Conservation (phyloP, 2,797 vertebrate species). For the Gymnoscopelus microlampas region DNA sequence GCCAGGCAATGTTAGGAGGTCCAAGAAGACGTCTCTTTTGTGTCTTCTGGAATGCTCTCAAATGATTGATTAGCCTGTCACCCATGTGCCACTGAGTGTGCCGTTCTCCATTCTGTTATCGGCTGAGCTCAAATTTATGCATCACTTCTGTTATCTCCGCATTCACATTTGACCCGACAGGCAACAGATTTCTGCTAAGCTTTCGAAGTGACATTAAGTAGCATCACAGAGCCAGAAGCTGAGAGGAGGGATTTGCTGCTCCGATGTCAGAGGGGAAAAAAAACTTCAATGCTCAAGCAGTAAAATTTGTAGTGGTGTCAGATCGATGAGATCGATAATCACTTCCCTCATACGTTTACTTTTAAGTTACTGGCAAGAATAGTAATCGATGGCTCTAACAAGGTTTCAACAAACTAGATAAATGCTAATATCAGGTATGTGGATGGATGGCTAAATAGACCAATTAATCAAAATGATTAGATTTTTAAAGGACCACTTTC, state of each 20-base stretch:
- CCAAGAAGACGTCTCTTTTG: slow-evolving; percentile 36
- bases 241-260: slow-evolving; percentile 12
- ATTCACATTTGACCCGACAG: slow-evolving; percentile 32
- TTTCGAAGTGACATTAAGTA: slow-evolving; percentile 19
- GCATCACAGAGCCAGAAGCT: slow-evolving; percentile 28
- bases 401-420: slow-evolving; percentile 28
- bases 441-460: slow-evolving; percentile 8
- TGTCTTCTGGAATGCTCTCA: slow-evolving; percentile 27
- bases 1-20: slow-evolving; percentile 33
- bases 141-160: slow-evolving; percentile 35
- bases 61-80: slow-evolving; percentile 50
- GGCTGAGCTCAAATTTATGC: slow-evolving; percentile 51
- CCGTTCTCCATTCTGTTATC: slow-evolving; percentile 52
- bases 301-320: slow-evolving; percentile 37
- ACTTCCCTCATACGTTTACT: slow-evolving; percentile 46
- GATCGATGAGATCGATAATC: slow-evolving; percentile 58
- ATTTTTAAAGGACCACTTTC: not conserved
- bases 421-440: slow-evolving; percentile 13
- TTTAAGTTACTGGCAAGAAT: slow-evolving; percentile 46
- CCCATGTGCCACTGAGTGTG: slow-evolving; percentile 2
- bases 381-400: slow-evolving; percentile 24
- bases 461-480: not conserved
- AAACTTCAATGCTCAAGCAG: slow-evolving; percentile 12
- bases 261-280: slow-evolving; percentile 34
- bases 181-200: slow-evolving; percentile 25